A percentile compares a stretch with the other conserved stretches of the same genome.
phyloP scores from a whole-genome alignment of 2,113 vertebrate species.

The Chloropsis hardwickii region DNA sequence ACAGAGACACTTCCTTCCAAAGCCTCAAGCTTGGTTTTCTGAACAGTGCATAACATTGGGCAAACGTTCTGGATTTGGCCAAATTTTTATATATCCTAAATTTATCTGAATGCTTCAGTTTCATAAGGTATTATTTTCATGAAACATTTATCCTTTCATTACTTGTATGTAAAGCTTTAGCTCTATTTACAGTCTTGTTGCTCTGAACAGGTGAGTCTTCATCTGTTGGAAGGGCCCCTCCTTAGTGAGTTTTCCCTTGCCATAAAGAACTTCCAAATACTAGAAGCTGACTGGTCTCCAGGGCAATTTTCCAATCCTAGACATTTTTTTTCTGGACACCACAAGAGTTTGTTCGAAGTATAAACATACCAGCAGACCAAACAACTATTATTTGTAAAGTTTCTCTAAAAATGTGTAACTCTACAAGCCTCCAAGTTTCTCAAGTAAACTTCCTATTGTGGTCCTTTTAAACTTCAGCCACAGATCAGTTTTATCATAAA shows the following conservation, averaged over 20 bases:
- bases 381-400: not conserved
- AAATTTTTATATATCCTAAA: not conserved
- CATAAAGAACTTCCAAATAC: not conserved
- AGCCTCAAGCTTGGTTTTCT: not conserved
- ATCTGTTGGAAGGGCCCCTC: not conserved
- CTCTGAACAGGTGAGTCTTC: not conserved
- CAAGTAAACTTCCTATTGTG: not conserved
- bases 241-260: not conserved
- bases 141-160: not conserved
- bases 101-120: not conserved
- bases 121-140: not conserved
- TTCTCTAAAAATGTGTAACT: not conserved
- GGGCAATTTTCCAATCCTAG: not conserved
- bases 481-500: not conserved
- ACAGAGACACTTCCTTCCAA: not conserved
- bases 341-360: not conserved
- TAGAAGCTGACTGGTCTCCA: not conserved
- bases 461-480: not conserved
- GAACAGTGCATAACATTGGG: not conserved
- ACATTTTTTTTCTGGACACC: not conserved
- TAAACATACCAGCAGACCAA: not conserved
- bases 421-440: not conserved
- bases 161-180: not conserved
- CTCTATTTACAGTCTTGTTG: not conserved
- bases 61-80: not conserved